Evolutionary conservation across 2,888 invertebrate genomes (phyloP).

Genomic region (Leptarthrus brevirostris): DNA sequence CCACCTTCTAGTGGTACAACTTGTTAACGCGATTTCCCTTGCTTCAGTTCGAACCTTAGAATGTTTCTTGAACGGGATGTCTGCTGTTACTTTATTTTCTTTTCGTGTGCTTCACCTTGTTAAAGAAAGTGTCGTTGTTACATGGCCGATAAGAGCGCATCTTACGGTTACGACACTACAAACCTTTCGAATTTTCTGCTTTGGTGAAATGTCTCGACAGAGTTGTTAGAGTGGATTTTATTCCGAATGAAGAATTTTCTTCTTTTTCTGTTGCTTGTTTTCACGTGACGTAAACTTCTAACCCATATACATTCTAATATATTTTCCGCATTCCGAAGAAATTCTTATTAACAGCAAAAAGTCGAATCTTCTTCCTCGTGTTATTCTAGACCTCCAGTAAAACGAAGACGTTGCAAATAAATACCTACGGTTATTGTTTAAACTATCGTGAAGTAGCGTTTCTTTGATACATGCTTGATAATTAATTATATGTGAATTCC

Average conservation of each 20-base stretch:
- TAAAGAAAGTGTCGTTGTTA: slow-evolving; percentile 13
- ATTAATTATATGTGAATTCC: too few relatives aligned
- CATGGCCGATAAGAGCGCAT: slow-evolving; percentile 20
- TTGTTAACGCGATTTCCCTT: slow-evolving; percentile 26
- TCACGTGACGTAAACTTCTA: too few relatives aligned
- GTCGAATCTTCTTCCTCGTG: too few relatives aligned
- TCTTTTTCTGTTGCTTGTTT: too few relatives aligned
- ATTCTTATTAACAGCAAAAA: too few relatives aligned
- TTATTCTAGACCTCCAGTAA: too few relatives aligned
- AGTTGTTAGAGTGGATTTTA: background rate
- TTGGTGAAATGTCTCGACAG: background rate
- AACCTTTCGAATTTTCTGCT: slow-evolving; percentile 17
- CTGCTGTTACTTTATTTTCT: background rate
- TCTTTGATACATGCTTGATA: too few relatives aligned
- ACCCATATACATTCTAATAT: too few relatives aligned
- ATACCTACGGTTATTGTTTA: too few relatives aligned
- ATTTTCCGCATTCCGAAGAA: too few relatives aligned
- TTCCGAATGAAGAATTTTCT: background rate
- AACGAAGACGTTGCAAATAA: too few relatives aligned
- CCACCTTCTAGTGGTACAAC: slow-evolving; percentile 22
- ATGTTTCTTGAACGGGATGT: background rate
- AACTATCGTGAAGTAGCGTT: too few relatives aligned
- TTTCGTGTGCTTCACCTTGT: slow-evolving; percentile 6
- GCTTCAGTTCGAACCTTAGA: background rate
- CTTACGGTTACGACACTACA: background rate